Base-by-base conservation (phyloP, 1,140 invertebrate genomes). In the Drosophila ohnishii region DNA sequence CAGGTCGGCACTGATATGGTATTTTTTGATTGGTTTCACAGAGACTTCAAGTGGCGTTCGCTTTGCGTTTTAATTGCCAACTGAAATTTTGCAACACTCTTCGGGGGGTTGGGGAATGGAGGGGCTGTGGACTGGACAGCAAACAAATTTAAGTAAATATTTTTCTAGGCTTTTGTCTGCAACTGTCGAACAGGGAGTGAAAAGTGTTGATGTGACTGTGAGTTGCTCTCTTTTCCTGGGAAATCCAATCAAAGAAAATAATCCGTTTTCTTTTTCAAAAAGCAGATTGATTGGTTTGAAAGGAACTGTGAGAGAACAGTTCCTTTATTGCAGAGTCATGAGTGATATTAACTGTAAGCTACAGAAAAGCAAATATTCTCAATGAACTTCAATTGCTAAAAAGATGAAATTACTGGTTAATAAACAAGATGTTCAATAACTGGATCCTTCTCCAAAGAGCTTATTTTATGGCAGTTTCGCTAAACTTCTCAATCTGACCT, bases 21-120 rank as follows among this genome's bases (percentile, higher is more conserved):
- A 86, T 86, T 87, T 86, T 87, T 88, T 88, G 83, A 86, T 86
- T 86, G 83, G 79, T 86, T 86, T 86, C 82, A 64, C 65, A 70
- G 44, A 69, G 65, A 70, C 74, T 77, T 77, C 57, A 62, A 77
- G 65, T 62, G 74, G 75, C 58, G 51, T 70, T 61, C 75, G 58
- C 75, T 77, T 70, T 70, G 58, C 71, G 79, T 83, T 86, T 86
- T 79, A 82, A 87, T 83, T 86, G 83, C 79, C 50, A 72, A 70
- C 73, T 83, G 56, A 77, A 76, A 57, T 77, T 70, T 70, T 62
- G 64, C 58, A 61, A 53, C 58, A 63, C 71, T 56, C 40, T 55
- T 34, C 32, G 13, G 19, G 70, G 35, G 35, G 5, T 34, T 7
- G 48, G 48, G 30, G 2, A 14, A 0, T 34, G 13, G 2, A 13